Conservation (phyloP, 30 jellyfish, hydroid and myxozoan genomes). For the Turritopsis rubra region DNA sequence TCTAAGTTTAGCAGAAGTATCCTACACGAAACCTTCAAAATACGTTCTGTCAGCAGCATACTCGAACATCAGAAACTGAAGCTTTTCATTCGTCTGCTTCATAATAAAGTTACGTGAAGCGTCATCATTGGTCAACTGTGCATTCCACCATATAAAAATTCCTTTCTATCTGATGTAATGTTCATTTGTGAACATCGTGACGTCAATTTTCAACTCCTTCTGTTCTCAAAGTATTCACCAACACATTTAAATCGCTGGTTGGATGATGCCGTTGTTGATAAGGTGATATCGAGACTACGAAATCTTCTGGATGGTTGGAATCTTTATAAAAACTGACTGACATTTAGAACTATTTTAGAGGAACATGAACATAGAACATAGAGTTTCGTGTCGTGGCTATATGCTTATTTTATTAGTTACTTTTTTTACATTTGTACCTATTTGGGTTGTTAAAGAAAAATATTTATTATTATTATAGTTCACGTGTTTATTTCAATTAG, state of each 20-base stretch:
- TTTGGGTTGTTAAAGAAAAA: too few relatives aligned
- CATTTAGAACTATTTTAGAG: not conserved
- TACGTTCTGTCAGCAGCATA: too few relatives aligned
- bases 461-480: too few relatives aligned
- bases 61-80: too few relatives aligned
- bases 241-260: not conserved
- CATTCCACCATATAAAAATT: not conserved
- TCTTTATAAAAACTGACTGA: not conserved
- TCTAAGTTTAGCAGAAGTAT: too few relatives aligned
- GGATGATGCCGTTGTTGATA: not conserved
- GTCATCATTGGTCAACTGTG: not conserved
- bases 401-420: too few relatives aligned
- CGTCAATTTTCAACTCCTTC: too few relatives aligned
- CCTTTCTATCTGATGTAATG: not conserved
- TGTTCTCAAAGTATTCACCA: too few relatives aligned
- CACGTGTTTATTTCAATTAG: too few relatives aligned
- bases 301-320: not conserved
- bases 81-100: not conserved
- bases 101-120: not conserved
- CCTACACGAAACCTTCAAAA: too few relatives aligned
- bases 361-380: not conserved
- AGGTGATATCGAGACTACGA: not conserved
- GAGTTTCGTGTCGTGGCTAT: too few relatives aligned
- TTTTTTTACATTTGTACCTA: too few relatives aligned
- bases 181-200: not conserved